phyloP scores from a whole-genome alignment of 2,888 invertebrate genomes.

The Drosophila borealis region DNA sequence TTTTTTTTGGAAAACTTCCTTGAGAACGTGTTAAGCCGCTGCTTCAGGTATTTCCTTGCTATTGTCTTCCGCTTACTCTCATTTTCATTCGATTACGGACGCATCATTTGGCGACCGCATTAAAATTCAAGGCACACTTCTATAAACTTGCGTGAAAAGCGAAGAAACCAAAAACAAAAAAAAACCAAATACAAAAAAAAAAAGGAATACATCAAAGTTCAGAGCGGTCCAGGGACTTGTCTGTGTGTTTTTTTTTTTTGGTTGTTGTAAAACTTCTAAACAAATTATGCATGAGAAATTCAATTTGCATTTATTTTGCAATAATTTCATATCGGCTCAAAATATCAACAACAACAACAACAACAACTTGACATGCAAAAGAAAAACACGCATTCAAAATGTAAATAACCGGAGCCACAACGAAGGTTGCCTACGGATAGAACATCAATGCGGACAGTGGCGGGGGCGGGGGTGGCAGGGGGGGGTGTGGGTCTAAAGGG shows the following conservation, averaged over 20 bases:
- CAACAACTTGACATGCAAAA: conserved; percentile 47
- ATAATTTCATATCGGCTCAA: conserved; percentile 76
- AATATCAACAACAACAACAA: conserved; percentile 50
- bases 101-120: conserved; percentile 59
- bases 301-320: conserved; percentile 81
- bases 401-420: conserved; percentile 47
- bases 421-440: conserved; percentile 17
- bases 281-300: conserved; percentile 81
- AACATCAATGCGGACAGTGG: background rate
- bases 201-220: conserved; percentile 69
- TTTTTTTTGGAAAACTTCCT: conserved; percentile 6
- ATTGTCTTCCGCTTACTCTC: conserved; percentile 23
- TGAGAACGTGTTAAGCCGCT: conserved; percentile 30
- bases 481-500: background rate
- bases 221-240: conserved; percentile 22
- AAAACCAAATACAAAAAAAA: conserved; percentile 10
- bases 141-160: conserved; percentile 42
- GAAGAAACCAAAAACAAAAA: conserved; percentile 27
- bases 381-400: conserved; percentile 62
- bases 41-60: conserved; percentile 1
- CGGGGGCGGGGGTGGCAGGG: background rate
- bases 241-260: conserved; percentile 19
- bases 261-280: conserved; percentile 64
- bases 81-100: conserved; percentile 53
- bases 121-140: conserved; percentile 71